Evolutionary conservation across 1,140 invertebrate species (phyloP).

Genomic region (Caenorhabditis inopinata): DNA sequence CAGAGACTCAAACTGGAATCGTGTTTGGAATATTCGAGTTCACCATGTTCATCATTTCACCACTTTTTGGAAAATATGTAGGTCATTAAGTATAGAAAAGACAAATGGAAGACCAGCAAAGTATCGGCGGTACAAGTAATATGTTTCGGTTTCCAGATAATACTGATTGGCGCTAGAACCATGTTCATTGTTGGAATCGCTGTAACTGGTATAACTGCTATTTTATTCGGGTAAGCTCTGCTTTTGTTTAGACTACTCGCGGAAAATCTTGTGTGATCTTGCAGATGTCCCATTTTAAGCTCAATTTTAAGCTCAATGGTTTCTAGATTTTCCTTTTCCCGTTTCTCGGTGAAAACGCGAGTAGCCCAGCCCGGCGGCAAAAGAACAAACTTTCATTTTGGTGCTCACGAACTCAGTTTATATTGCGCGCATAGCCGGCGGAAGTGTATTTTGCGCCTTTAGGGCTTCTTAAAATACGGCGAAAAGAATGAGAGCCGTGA

Average conservation of each 20-base stretch:
- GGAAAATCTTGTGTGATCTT: background rate
- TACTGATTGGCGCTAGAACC: slow-evolving; percentile 79
- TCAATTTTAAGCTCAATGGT: too few species aligned
- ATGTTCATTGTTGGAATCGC: slow-evolving; percentile 84
- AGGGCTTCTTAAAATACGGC: too few species aligned
- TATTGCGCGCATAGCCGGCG: too few species aligned
- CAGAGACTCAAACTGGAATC: slow-evolving; percentile 82
- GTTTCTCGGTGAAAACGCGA: too few species aligned
- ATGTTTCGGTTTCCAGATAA: slow-evolving; percentile 70
- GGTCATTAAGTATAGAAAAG: slow-evolving; percentile 37
- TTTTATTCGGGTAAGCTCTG: slow-evolving; percentile 71
- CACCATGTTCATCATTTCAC: slow-evolving; percentile 84
- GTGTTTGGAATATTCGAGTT: slow-evolving; percentile 89
- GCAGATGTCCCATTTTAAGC: too few species aligned
- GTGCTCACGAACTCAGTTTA: too few species aligned
- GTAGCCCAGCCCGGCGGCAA: too few species aligned
- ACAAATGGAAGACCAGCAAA: background rate
- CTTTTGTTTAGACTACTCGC: background rate
- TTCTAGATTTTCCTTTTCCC: too few species aligned
- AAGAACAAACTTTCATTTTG: too few species aligned
- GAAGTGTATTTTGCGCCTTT: too few species aligned
- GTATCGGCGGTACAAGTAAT: background rate
- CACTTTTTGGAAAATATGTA: slow-evolving; percentile 82
- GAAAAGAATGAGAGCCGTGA: too few species aligned
- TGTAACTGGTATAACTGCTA: slow-evolving; percentile 73